Conservation (phyloP, 2,113 vertebrate species). For the Heloderma charlesbogerti region DNA sequence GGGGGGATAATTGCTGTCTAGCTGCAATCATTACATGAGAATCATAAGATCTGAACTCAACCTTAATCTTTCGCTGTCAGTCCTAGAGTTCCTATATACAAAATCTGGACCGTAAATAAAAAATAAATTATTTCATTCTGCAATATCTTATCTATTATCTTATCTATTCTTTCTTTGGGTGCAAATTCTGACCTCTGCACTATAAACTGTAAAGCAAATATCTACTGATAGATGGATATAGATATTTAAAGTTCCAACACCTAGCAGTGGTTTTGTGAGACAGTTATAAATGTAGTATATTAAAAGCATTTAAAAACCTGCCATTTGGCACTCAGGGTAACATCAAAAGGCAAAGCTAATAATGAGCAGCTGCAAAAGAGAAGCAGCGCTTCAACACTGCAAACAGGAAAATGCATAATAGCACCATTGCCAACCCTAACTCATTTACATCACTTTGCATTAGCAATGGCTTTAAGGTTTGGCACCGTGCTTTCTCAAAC, state of each 20-base stretch:
- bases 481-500: constrained; percentile 59
- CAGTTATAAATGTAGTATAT: neutral
- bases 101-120: neutral
- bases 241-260: accelerated
- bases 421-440: constrained; percentile 52
- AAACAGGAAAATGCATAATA: constrained; percentile 56
- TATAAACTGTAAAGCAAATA: accelerated
- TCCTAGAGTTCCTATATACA: neutral
- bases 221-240: neutral
- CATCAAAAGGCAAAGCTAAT: constrained; percentile 70
- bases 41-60: neutral
- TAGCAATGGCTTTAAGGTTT: constrained; percentile 54
- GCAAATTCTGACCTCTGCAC: accelerated
- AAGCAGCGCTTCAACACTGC: constrained; percentile 65
- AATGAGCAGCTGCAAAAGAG: constrained; percentile 75
- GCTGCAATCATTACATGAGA: neutral
- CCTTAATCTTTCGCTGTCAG: neutral
- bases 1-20: neutral
- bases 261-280: neutral
- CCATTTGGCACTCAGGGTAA: constrained; percentile 65
- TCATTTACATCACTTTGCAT: constrained; percentile 71
- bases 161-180: neutral
- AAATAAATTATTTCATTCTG: neutral
- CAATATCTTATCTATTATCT: neutral
- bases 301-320: constrained; percentile 49